Evolutionary conservation across 2,113 vertebrate genomes (phyloP).

Genomic region (Macheiramphus alcinus): DNA sequence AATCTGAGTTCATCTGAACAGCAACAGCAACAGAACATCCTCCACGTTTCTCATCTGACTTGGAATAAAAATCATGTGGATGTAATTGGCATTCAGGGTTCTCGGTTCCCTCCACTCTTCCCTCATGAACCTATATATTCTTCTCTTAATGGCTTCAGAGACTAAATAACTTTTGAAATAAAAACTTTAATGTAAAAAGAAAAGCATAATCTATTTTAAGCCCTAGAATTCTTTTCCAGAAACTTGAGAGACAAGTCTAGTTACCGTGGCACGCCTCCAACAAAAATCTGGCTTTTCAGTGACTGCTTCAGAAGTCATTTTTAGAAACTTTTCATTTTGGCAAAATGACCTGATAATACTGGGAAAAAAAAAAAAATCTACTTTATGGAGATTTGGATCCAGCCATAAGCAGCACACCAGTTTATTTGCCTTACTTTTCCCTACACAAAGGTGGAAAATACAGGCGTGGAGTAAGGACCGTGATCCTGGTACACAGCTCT

Average conservation of each 20-base stretch:
- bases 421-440: not conserved
- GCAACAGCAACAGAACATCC: not conserved
- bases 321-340: not conserved
- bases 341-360: not conserved
- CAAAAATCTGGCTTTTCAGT: not conserved
- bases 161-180: not conserved
- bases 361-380: not conserved
- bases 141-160: not conserved
- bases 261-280: not conserved
- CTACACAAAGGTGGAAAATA: not conserved
- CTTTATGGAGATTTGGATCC: not conserved
- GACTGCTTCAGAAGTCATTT: not conserved
- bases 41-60: not conserved
- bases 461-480: accelerated
- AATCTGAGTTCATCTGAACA: not conserved
- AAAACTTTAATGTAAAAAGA: not conserved
- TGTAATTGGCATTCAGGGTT: not conserved
- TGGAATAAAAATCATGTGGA: accelerated
- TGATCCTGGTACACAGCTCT: not conserved
- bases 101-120: not conserved
- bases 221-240: not conserved
- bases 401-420: not conserved
- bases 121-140: not conserved
- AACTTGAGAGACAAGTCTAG: not conserved
- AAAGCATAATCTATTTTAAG: not conserved